A percentile compares a stretch with the other conserved stretches of the same genome.
Evolutionary conservation across 1,140 invertebrate genomes (phyloP).

Genomic region (Bombus waltoni): DNA sequence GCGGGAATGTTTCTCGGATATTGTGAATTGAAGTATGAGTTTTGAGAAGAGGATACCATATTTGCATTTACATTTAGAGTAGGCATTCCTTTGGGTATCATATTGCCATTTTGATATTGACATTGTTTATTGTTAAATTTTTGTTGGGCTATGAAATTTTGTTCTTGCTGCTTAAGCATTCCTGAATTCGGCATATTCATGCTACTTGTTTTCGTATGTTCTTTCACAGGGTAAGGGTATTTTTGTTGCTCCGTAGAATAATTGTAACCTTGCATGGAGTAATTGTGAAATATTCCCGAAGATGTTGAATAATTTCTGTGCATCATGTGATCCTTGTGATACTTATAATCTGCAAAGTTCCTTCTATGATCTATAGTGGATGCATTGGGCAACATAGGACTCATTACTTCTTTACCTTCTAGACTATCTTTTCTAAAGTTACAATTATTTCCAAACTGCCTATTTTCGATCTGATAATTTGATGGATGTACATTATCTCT

Average conservation of each 20-base stretch:
- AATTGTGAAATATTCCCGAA: slow-evolving; percentile 72
- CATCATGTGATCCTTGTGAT: slow-evolving; percentile 72
- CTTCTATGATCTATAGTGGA: slow-evolving; percentile 69
- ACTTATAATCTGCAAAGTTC: slow-evolving; percentile 75
- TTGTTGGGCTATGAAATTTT: slow-evolving; percentile 69
- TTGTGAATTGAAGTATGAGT: slow-evolving; percentile 75
- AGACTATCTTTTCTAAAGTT: slow-evolving; percentile 74
- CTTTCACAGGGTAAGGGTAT: slow-evolving; percentile 75
- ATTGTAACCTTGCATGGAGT: slow-evolving; percentile 76
- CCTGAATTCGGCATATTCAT: slow-evolving; percentile 62
- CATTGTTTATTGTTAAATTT: slow-evolving; percentile 74
- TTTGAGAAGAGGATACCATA: slow-evolving; percentile 67
- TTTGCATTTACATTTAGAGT: slow-evolving; percentile 57
- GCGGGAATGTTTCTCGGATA: slow-evolving; percentile 58
- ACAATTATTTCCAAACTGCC: slow-evolving; percentile 69
- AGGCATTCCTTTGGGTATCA: slow-evolving; percentile 67
- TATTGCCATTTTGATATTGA: slow-evolving; percentile 71
- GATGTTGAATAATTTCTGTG: slow-evolving; percentile 70
- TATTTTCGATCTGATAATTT: slow-evolving; percentile 67
- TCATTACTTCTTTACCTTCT: slow-evolving; percentile 66
- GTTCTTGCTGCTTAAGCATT: slow-evolving; percentile 77
- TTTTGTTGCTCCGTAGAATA: slow-evolving; percentile 76
- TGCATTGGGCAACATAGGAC: slow-evolving; percentile 31
- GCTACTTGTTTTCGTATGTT: slow-evolving; percentile 68
- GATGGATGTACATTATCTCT: slow-evolving; percentile 74